Evolutionary conservation across 2,797 vertebrate genomes (phyloP), one percentile per base, ranked within the genome.

Genomic region (Discoglossus pictus): DNA sequence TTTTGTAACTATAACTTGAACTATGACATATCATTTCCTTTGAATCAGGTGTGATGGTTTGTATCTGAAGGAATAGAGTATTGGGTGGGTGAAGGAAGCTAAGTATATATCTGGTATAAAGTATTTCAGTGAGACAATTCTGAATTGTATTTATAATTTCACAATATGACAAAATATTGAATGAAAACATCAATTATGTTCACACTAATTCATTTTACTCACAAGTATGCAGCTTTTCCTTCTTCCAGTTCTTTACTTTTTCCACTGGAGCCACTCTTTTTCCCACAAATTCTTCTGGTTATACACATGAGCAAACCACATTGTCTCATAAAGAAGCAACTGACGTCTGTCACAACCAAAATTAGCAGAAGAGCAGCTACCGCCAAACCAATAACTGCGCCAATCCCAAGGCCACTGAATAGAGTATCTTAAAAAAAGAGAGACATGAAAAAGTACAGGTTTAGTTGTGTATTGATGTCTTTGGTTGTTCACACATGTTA

Each of bases 151-250:
- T n/a, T n/a, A n/a, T n/a, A n/a, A n/a, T n/a, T n/a, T n/a, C n/a
- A n/a, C n/a, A n/a, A n/a, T n/a, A n/a, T n/a, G n/a, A n/a, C n/a
- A n/a, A n/a, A n/a, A n/a, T n/a, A n/a, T n/a, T n/a, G n/a, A n/a
- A n/a, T n/a, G n/a, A n/a, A n/a, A n/a, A n/a, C n/a, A n/a, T n/a
- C n/a, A n/a, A n/a, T n/a, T n/a, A n/a, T n/a, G n/a, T 34, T 20
- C 7, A 44, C 17, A 16, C 4, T 21, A 58, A 15, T 43, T 31
- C 58, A 55, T 44, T 36, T 51, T 83, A 96, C 97, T 98, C 82
- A 99, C 97, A 99, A 88, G 76, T 98, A 99, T 52, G 97, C 95
- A 1, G 97, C 97, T 73, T 99, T 98, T 68, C 97, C 96, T 84
- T 99, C 97, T 83, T 99, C 97, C 0, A 97, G 82, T 40, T 99